phyloP scores from a whole-genome alignment of 2,888 invertebrate species.

The Exocentrus adspersus region DNA sequence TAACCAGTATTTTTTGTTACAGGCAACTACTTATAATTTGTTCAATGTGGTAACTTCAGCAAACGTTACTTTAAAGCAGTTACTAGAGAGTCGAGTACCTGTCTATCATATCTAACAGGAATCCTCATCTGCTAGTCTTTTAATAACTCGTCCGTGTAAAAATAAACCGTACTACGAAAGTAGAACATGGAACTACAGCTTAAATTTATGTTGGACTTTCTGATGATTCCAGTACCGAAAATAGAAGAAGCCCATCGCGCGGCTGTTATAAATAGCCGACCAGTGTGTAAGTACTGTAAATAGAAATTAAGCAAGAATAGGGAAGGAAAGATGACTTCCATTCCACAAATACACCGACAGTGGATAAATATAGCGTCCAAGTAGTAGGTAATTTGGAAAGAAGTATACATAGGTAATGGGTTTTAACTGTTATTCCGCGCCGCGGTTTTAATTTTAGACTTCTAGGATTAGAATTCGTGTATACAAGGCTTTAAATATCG shows the following conservation, averaged over 20 bases:
- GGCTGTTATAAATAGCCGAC: constrained; percentile 11
- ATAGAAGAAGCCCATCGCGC: constrained; percentile 10
- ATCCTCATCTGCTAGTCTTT: too few relatives aligned
- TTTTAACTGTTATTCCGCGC: constrained; percentile 1
- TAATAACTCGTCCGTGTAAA: too few relatives aligned
- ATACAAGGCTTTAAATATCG: background rate
- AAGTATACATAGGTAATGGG: constrained; percentile 14
- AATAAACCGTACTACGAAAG: too few relatives aligned
- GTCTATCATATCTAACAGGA: too few relatives aligned
- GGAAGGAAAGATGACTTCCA: constrained; percentile 19
- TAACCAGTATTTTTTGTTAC: too few relatives aligned
- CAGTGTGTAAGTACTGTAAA: constrained; percentile 9
- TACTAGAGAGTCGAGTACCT: too few relatives aligned
- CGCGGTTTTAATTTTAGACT: constrained; percentile 3
- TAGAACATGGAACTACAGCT: too few relatives aligned
- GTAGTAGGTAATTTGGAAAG: constrained; percentile 19
- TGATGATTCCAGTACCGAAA: constrained; percentile 8
- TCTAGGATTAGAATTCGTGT: background rate
- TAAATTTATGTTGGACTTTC: constrained; percentile 6
- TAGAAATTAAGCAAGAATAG: constrained; percentile 12
- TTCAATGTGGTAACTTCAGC: too few relatives aligned
- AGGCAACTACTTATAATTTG: too few relatives aligned
- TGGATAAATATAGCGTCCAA: constrained; percentile 14
- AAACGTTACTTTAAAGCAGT: too few relatives aligned
- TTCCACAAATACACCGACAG: constrained; percentile 15